Evolutionary conservation across 2,797 vertebrate genomes (phyloP).

Genomic region (Tenualosa thibaudeaui): DNA sequence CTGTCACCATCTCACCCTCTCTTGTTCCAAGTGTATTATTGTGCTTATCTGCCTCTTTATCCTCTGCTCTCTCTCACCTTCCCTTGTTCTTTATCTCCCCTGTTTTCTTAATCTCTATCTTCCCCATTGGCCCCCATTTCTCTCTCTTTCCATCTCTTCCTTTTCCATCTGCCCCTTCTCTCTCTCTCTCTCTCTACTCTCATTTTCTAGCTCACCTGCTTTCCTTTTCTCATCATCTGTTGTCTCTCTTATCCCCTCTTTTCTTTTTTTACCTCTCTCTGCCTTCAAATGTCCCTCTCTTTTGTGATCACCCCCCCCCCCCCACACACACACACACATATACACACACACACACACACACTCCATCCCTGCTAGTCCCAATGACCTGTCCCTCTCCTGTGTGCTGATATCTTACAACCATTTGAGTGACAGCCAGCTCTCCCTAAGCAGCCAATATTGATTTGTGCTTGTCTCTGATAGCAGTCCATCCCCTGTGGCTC

Average conservation of each 20-base stretch:
- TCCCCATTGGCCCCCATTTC: neutral
- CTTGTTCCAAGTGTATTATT: neutral
- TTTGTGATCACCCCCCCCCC: no score
- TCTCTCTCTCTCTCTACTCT: neutral
- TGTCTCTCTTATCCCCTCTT: neutral
- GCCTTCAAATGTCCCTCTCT: neutral
- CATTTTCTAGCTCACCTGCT: neutral
- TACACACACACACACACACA: no score
- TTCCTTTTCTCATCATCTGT: neutral
- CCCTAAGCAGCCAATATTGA: constrained; percentile 66
- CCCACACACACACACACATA: no score
- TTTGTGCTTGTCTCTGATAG: constrained; percentile 49
- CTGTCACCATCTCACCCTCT: neutral
- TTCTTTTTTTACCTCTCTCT: neutral
- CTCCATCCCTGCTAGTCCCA: neutral
- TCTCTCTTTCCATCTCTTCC: neutral
- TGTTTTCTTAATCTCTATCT: neutral
- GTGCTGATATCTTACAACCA: constrained; percentile 56
- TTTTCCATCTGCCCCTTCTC: neutral
- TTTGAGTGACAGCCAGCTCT: constrained; percentile 63
- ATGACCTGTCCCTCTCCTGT: constrained; percentile 45
- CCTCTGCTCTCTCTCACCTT: neutral
- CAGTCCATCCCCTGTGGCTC: constrained; percentile 27
- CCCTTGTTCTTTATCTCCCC: neutral
- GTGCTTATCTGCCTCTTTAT: neutral